phyloP scores from a whole-genome alignment of 2,888 invertebrate genomes.

The Zygothrica quintamaculata region DNA sequence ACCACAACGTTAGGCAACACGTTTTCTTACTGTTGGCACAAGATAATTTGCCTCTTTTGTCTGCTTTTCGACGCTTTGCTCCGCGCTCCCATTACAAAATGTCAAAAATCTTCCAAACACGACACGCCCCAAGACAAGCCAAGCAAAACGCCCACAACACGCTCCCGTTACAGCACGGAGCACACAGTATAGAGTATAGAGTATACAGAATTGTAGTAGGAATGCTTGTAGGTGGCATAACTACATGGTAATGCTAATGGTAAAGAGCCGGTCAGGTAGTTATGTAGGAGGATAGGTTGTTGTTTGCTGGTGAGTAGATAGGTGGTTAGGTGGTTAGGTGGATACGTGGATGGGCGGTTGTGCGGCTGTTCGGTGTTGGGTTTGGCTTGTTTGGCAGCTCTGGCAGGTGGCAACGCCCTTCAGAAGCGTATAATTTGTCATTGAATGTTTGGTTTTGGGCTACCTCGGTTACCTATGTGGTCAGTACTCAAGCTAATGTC shows the following conservation, averaged over 20 bases:
- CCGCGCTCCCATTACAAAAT: constrained; percentile 70
- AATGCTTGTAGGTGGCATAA: constrained; percentile 72
- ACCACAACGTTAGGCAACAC: constrained; percentile 47
- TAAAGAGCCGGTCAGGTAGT: constrained; percentile 45
- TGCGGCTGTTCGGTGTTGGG: constrained; percentile 14
- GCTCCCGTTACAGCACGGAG: constrained; percentile 36
- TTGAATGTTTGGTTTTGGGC: constrained; percentile 75
- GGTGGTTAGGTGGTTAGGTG: constrained; percentile 8
- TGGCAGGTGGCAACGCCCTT: constrained; percentile 62
- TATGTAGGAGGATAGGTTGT: constrained; percentile 40
- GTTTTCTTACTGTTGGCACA: constrained; percentile 72
- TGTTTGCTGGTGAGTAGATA: constrained; percentile 12
- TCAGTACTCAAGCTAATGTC: constrained; percentile 59
- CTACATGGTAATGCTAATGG: constrained; percentile 57
- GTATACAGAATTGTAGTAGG: constrained; percentile 21
- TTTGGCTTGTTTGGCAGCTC: constrained; percentile 27
- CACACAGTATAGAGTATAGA: constrained; percentile 13
- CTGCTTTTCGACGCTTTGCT: constrained; percentile 29
- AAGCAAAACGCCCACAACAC: constrained; percentile 70
- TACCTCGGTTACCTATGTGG: constrained; percentile 13
- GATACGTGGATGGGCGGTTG: not conserved
- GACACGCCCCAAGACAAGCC: constrained; percentile 7
- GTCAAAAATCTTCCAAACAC: constrained; percentile 65
- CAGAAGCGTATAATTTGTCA: constrained; percentile 77
- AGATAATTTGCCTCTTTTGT: constrained; percentile 72